phyloP scores from a whole-genome alignment of 2,113 vertebrate species.

The Nothobranchius furzeri region DNA sequence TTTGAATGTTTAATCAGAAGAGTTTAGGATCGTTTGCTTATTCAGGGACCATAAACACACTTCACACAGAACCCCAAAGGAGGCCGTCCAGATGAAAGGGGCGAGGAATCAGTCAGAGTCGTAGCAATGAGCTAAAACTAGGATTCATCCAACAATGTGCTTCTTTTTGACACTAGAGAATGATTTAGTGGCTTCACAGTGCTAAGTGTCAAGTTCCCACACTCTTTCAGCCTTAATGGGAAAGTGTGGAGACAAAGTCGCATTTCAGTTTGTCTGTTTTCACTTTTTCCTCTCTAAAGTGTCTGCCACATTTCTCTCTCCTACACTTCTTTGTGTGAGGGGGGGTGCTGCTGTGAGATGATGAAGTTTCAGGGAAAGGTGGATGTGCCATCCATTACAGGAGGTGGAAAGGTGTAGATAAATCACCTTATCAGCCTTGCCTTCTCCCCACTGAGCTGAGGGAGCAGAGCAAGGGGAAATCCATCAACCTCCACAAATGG shows the following conservation, averaged over 20 bases:
- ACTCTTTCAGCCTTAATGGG: slow-evolving; percentile 56
- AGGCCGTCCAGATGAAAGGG: slow-evolving; percentile 50
- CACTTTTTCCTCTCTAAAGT: slow-evolving; percentile 28
- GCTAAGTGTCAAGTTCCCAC: slow-evolving; percentile 54
- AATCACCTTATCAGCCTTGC: slow-evolving; percentile 82
- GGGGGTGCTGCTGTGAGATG: slow-evolving; percentile 67
- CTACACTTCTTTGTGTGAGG: slow-evolving; percentile 39
- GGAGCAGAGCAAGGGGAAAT: slow-evolving; percentile 77
- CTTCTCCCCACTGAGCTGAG: slow-evolving; percentile 79
- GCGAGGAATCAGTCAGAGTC: slow-evolving; percentile 61
- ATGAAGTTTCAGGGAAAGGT: slow-evolving; percentile 80
- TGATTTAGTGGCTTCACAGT: slow-evolving; percentile 60
- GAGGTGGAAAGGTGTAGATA: slow-evolving; percentile 79
- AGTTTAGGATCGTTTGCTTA: too few relatives aligned
- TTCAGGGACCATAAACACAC: too few relatives aligned
- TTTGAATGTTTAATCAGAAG: too few relatives aligned
- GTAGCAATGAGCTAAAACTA: slow-evolving; percentile 47
- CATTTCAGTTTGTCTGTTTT: slow-evolving; percentile 52
- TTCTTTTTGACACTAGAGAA: slow-evolving; percentile 42
- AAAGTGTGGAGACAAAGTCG: slow-evolving; percentile 45
- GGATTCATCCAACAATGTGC: slow-evolving; percentile 53
- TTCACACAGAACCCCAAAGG: slow-evolving; percentile 41
- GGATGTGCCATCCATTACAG: slow-evolving; percentile 81
- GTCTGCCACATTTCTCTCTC: slow-evolving; percentile 61
- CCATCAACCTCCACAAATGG: slow-evolving; percentile 78